Evolutionary conservation across 23 tunicate species (phyloP).

Genomic region (Ciona savignyi): DNA sequence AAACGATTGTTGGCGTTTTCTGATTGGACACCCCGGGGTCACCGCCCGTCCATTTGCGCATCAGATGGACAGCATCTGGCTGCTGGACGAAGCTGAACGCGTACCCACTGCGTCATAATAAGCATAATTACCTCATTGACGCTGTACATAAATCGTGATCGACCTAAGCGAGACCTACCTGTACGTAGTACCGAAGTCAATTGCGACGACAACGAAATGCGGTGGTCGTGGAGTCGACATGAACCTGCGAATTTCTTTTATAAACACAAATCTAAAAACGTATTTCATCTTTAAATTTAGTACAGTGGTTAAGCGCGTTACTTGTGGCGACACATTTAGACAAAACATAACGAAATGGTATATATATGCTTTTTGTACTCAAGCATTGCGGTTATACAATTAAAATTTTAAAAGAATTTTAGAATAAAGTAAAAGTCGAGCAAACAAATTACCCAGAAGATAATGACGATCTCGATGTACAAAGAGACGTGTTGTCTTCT

Average conservation of each 20-base stretch:
- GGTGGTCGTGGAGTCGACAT: slow-evolving; percentile 71
- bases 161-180: slow-evolving; percentile 27
- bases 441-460: slow-evolving; percentile 62
- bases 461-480: slow-evolving; percentile 69
- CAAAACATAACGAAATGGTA: too few relatives aligned
- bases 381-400: too few relatives aligned
- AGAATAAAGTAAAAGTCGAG: background rate
- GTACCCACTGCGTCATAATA: slow-evolving; percentile 63
- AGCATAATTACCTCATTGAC: slow-evolving; percentile 5
- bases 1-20: slow-evolving; percentile 71
- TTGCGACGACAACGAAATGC: slow-evolving; percentile 86
- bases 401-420: background rate
- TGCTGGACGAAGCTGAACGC: slow-evolving; percentile 89
- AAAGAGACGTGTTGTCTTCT: slow-evolving; percentile 48
- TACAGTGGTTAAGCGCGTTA: too few relatives aligned
- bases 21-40: slow-evolving; percentile 87
- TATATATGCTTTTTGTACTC: too few relatives aligned
- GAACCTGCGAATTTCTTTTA: too few relatives aligned
- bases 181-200: slow-evolving; percentile 92
- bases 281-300: too few relatives aligned
- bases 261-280: too few relatives aligned
- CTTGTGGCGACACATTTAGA: too few relatives aligned
- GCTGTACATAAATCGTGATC: background rate
- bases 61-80: slow-evolving; percentile 75
- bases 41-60: slow-evolving; percentile 88